Conservation (phyloP, 2,113 vertebrate species). For the Amblyopsis rosae region DNA sequence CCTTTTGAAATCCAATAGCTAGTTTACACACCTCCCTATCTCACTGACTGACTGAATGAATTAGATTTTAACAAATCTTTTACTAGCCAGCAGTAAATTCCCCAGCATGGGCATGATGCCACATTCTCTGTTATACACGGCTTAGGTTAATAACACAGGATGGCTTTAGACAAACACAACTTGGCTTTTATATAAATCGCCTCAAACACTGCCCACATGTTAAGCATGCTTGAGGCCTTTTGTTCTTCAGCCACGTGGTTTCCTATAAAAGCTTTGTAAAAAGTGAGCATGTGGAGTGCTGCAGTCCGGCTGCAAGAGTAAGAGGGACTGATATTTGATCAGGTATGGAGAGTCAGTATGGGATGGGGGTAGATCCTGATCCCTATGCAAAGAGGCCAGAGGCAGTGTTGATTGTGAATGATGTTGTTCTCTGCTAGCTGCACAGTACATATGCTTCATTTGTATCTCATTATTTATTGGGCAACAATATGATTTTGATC, state of each 20-base stretch:
- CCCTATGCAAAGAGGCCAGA: slow-evolving; percentile 28
- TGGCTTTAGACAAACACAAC: slow-evolving; percentile 11
- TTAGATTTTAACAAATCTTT: background rate
- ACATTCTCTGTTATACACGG: slow-evolving; percentile 4
- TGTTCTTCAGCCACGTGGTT: slow-evolving; percentile 32
- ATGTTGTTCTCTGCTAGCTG: slow-evolving; percentile 45
- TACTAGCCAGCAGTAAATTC: background rate
- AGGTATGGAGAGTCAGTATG: slow-evolving; percentile 19
- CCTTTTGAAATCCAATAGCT: background rate
- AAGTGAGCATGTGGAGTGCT: slow-evolving; percentile 11
- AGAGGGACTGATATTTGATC: slow-evolving; percentile 44
- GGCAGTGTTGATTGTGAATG: slow-evolving; percentile 63
- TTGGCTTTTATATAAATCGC: slow-evolving; percentile 7
- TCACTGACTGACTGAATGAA: background rate
- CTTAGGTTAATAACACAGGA: slow-evolving; percentile 24
- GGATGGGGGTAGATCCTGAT: background rate
- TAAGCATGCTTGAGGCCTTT: slow-evolving; percentile 32
- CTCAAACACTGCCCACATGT: slow-evolving; percentile 41
- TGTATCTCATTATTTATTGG: slow-evolving; percentile 36
- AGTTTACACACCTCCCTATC: background rate
- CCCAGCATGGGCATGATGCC: background rate
- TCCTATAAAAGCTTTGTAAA: slow-evolving; percentile 37
- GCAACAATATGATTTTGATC: slow-evolving; percentile 21
- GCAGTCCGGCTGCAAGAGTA: slow-evolving; percentile 12
- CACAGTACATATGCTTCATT: slow-evolving; percentile 55